These are phyloP conservation scores for Drosophila recens DNA, from an alignment of 2,888 invertebrate species.

Conservation along the genomic window DNA sequence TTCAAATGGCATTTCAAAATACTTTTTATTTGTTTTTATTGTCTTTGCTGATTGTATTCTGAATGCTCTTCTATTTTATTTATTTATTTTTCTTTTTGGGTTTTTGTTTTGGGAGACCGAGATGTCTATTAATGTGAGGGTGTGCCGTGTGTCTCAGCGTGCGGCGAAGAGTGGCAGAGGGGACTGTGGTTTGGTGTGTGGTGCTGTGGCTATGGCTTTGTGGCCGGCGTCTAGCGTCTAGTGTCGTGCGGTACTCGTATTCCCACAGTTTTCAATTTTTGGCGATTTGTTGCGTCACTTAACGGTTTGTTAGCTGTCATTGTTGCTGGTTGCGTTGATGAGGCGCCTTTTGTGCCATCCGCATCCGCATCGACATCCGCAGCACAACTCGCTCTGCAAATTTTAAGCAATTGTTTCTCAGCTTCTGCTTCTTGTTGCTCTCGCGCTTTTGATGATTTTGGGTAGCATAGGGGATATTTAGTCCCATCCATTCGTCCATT, in stretches of 20 bases:
- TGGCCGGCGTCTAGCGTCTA: constrained; percentile 27
- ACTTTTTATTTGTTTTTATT: constrained; percentile 73
- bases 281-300: constrained; percentile 81
- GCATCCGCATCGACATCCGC: constrained; percentile 14
- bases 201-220: constrained; percentile 25
- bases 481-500: constrained; percentile 45
- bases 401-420: constrained; percentile 55
- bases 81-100: constrained; percentile 12
- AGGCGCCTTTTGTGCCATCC: constrained; percentile 69
- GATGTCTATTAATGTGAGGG: constrained; percentile 57
- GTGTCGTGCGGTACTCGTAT: constrained; percentile 61
- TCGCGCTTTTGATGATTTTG: constrained; percentile 1
- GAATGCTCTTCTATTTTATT: constrained; percentile 26
- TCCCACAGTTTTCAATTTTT: constrained; percentile 81
- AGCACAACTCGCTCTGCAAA: constrained; percentile 24
- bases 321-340: constrained; percentile 71
- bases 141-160: constrained; percentile 29
- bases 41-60: constrained; percentile 55
- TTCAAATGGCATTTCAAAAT: constrained; percentile 69
- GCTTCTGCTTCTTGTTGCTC: not conserved
- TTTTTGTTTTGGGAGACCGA: constrained; percentile 47
- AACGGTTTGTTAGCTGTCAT: constrained; percentile 81
- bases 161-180: constrained; percentile 8
- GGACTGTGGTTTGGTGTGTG: constrained; percentile 18
- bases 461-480: constrained; percentile 13